A percentile compares a stretch with the other conserved stretches of the same genome.
Evolutionary conservation across 2,113 vertebrate species (phyloP).

Genomic region (Arvicanthis niloticus): DNA sequence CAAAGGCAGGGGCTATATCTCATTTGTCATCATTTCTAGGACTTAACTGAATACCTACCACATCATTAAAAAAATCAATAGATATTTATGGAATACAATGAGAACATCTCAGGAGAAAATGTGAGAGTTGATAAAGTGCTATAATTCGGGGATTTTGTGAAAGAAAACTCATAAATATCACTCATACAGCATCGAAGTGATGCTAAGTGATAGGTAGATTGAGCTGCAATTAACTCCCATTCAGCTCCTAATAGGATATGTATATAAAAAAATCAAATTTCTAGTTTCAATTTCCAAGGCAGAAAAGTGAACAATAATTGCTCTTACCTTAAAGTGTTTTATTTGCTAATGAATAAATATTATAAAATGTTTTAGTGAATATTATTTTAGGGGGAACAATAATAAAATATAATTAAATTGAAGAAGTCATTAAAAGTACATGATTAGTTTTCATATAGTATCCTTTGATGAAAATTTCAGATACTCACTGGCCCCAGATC

Average conservation of each 20-base stretch:
- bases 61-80: neutral
- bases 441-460: neutral
- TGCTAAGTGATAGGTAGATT: neutral
- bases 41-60: neutral
- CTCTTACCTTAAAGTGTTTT: neutral
- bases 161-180: neutral
- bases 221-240: neutral
- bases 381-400: neutral
- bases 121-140: neutral
- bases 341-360: neutral
- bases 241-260: neutral
- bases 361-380: neutral
- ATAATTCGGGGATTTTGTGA: neutral
- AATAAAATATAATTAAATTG: neutral
- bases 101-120: neutral
- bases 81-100: constrained; percentile 9
- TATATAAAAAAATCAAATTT: neutral
- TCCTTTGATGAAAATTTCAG: constrained; percentile 21
- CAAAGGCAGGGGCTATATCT: neutral
- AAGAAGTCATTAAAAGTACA: neutral
- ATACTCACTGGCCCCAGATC: neutral
- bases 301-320: neutral
- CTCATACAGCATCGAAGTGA: neutral
- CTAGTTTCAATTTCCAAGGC: neutral
- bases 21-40: neutral